Conservation (phyloP, 92 coral and sea anemone species). For the Porites divaricata region DNA sequence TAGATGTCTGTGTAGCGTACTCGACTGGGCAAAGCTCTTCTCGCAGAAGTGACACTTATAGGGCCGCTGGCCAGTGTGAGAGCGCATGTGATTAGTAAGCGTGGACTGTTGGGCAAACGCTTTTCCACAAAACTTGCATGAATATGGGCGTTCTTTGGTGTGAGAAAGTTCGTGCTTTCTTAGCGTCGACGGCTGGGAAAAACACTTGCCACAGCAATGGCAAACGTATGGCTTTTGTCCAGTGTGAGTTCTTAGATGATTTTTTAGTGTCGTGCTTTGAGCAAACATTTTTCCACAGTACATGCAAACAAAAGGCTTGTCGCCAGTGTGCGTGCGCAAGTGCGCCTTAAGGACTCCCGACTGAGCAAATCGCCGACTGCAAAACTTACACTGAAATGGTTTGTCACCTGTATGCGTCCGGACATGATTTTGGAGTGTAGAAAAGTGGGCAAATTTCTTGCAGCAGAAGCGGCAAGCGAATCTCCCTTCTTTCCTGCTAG, state of each 20-base stretch:
- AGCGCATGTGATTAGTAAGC: slow-evolving; percentile 69
- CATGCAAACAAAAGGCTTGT: slow-evolving; percentile 63
- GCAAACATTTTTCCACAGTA: slow-evolving; percentile 70
- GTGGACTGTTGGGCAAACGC: slow-evolving; percentile 71
- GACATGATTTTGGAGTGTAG: slow-evolving; percentile 72
- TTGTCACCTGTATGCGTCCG: slow-evolving; percentile 77
- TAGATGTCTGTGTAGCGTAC: slow-evolving; percentile 68
- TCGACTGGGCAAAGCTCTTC: slow-evolving; percentile 64
- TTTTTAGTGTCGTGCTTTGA: slow-evolving; percentile 74
- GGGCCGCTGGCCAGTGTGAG: slow-evolving; percentile 60
- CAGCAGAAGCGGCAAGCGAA: slow-evolving; percentile 62
- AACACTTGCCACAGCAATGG: slow-evolving; percentile 56
- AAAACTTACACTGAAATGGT: slow-evolving; percentile 67
- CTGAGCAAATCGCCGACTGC: slow-evolving; percentile 73
- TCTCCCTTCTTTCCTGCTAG: slow-evolving; percentile 17
- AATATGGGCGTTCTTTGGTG: slow-evolving; percentile 71
- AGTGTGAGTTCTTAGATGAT: slow-evolving; percentile 77
- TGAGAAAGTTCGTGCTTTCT: slow-evolving; percentile 80
- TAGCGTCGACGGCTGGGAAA: slow-evolving; percentile 77
- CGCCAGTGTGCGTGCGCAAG: slow-evolving; percentile 76
- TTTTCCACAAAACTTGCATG: slow-evolving; percentile 65
- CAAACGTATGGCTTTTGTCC: slow-evolving; percentile 78
- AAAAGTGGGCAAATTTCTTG: slow-evolving; percentile 65
- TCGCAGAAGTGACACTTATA: slow-evolving; percentile 70
- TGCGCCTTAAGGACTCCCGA: slow-evolving; percentile 78